These are phyloP conservation scores for Chironomus striatipennis DNA, from an alignment of 1,140 invertebrate genomes.

Conservation along the genomic window DNA sequence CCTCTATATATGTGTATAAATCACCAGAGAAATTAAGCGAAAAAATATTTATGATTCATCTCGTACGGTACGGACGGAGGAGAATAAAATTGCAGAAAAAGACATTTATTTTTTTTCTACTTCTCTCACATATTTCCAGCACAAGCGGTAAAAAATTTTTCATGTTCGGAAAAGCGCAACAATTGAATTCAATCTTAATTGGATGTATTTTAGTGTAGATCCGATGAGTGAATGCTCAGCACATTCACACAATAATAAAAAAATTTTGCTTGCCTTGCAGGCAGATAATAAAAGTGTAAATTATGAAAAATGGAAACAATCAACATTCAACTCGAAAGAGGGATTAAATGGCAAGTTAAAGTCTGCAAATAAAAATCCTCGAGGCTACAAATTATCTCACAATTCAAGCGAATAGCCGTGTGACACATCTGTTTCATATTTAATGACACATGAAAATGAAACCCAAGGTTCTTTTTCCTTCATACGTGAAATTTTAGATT, in stretches of 20 bases:
- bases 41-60: constrained; percentile 9
- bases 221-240: neutral
- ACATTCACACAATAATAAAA: neutral
- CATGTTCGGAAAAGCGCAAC: constrained; percentile 20
- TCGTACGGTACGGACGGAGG: neutral
- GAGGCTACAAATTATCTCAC: constrained; percentile 12
- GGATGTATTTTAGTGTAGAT: constrained; percentile 17
- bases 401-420: neutral
- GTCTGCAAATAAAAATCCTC: neutral
- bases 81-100: neutral
- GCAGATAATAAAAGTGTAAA: constrained; percentile 21
- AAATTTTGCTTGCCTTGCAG: neutral
- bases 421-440: constrained; percentile 9
- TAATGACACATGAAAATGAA: constrained; percentile 2
- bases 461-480: neutral
- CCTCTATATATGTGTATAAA: neutral
- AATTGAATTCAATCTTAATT: constrained; percentile 23
- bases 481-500: too few relatives aligned
- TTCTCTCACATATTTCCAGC: neutral
- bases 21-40: constrained; percentile 23
- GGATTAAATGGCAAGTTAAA: neutral
- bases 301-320: constrained; percentile 23
- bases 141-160: neutral
- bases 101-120: too few relatives aligned
- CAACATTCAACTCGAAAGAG: neutral